Evolutionary conservation across 92 coral and sea anemone genomes (phyloP).

Genomic region (Zoanthus gigantus): DNA sequence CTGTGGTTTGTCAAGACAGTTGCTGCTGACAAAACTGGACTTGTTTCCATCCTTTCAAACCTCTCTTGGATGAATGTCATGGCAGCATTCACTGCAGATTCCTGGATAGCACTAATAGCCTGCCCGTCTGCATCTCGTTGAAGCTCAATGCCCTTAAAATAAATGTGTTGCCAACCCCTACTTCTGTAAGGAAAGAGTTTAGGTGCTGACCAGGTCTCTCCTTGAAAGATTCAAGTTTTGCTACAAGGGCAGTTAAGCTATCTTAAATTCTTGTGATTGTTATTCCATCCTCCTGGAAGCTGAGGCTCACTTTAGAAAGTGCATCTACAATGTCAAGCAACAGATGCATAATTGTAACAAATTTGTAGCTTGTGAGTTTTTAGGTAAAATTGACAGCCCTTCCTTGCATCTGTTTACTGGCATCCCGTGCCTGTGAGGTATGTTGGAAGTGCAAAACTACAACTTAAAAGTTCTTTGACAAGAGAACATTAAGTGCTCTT

Average conservation of each 20-base stretch:
- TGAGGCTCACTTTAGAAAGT: conserved; percentile 45
- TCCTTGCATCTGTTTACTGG: conserved; percentile 56
- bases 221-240: conserved; percentile 27
- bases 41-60: conserved; percentile 47
- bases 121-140: conserved; percentile 53
- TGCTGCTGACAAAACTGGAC: conserved; percentile 34
- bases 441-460: conserved; percentile 50
- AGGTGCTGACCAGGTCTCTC: conserved; percentile 49
- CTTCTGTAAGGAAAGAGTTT: conserved; percentile 41
- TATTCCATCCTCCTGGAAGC: conserved; percentile 58
- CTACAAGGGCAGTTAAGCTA: conserved; percentile 19
- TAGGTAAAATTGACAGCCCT: conserved; percentile 50
- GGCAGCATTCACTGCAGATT: conserved; percentile 52
- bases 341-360: conserved; percentile 50
- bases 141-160: conserved; percentile 47
- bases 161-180: conserved; percentile 51
- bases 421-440: conserved; percentile 52
- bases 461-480: conserved; percentile 53
- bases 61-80: conserved; percentile 59
- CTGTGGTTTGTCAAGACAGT: conserved; percentile 4
- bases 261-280: conserved; percentile 50
- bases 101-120: conserved; percentile 28
- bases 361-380: conserved; percentile 36
- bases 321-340: conserved; percentile 52
- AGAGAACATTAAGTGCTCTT: conserved; percentile 48